Evolutionary conservation across 2,113 vertebrate species (phyloP).

Genomic region (Neodontobutis hainanensis): DNA sequence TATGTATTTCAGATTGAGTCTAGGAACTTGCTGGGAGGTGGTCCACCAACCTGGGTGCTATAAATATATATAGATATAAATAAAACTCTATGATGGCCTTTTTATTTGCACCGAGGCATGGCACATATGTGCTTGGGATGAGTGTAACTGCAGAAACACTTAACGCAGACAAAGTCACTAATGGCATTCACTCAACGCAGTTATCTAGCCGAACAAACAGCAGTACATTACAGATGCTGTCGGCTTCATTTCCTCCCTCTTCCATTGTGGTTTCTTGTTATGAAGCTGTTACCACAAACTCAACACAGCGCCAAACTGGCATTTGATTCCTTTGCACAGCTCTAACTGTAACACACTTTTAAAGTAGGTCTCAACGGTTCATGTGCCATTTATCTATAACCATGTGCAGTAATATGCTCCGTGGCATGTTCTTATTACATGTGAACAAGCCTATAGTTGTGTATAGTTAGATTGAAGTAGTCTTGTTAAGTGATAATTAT

Average conservation of each 20-base stretch:
- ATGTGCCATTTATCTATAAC: neutral
- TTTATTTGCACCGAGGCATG: neutral
- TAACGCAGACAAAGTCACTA: neutral
- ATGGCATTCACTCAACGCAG: conserved; percentile 1
- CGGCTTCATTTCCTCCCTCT: conserved; percentile 43
- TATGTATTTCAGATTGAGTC: conserved; percentile 27
- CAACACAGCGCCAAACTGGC: neutral
- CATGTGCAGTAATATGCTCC: neutral
- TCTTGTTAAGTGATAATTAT: no score
- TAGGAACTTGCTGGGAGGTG: conserved; percentile 45
- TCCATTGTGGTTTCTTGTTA: conserved; percentile 4
- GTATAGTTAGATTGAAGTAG: no score
- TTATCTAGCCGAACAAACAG: neutral
- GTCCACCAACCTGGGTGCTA: conserved; percentile 27
- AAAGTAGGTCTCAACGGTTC: neutral
- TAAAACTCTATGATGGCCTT: no score
- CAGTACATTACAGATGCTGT: conserved; percentile 32
- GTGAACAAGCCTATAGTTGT: neutral
- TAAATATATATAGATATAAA: no score
- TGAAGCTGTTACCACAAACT: conserved; percentile 21
- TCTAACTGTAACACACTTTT: neutral
- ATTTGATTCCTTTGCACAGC: conserved; percentile 9
- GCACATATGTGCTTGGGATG: neutral
- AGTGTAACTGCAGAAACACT: neutral
- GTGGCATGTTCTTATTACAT: neutral